Conservation (phyloP, 2,113 vertebrate genomes). For the Percina caprodes region DNA sequence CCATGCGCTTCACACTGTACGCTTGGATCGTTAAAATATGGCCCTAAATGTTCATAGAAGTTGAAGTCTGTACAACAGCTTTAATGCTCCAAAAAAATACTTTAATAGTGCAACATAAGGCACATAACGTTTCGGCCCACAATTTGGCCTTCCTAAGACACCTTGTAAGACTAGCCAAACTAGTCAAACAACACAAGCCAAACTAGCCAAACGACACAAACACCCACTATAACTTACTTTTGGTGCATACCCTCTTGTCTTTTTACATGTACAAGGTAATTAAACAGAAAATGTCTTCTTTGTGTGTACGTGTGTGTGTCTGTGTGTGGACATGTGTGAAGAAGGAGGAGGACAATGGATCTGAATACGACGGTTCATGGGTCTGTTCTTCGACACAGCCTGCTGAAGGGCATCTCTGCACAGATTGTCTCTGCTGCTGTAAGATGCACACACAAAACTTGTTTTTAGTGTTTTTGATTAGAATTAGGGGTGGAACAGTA, state of each 20-base stretch:
- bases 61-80: no score
- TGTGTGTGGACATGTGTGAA: constrained; percentile 41
- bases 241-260: neutral
- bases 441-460: constrained; percentile 63
- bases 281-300: neutral
- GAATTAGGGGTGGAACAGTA: no score
- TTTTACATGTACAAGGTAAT: neutral
- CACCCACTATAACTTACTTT: neutral
- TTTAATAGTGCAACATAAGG: no score
- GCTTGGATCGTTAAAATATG: no score
- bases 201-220: neutral
- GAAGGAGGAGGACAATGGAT: constrained; percentile 78
- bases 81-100: no score
- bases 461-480: no score
- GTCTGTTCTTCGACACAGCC: constrained; percentile 90
- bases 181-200: neutral
- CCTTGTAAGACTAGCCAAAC: no score
- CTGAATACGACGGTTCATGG: constrained; percentile 86
- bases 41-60: no score
- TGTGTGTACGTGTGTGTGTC: constrained; percentile 17
- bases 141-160: no score
- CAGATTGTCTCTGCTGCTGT: constrained; percentile 97
- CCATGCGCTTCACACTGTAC: no score
- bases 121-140: no score
- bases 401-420: constrained; percentile 96